phyloP scores from a whole-genome alignment of 2,113 vertebrate species.

The Bujurquina vittata region DNA sequence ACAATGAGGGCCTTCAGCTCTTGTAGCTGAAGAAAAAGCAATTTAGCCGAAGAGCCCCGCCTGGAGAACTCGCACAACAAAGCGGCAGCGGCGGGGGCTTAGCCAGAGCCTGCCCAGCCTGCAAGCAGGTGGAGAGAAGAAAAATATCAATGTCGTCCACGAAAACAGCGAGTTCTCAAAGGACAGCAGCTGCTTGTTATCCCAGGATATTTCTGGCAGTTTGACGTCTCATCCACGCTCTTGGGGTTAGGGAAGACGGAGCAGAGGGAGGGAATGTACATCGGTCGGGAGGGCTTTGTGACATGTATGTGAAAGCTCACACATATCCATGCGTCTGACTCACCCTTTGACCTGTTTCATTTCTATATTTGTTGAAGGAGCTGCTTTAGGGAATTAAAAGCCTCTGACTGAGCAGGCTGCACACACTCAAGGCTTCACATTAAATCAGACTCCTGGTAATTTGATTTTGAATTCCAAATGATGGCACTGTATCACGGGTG shows the following conservation, averaged over 20 bases:
- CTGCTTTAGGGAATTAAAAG: slow-evolving; percentile 10
- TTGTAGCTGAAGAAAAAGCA: slow-evolving; percentile 66
- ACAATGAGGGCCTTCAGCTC: slow-evolving; percentile 44
- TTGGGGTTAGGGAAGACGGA: slow-evolving; percentile 13
- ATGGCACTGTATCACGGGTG: background rate
- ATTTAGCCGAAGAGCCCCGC: slow-evolving; percentile 58
- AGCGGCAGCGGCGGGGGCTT: background rate
- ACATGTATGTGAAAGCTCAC: slow-evolving; percentile 47
- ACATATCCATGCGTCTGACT: background rate
- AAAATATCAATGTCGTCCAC: slow-evolving; percentile 44
- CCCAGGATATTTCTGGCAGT: slow-evolving; percentile 60
- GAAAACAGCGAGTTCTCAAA: slow-evolving; percentile 40
- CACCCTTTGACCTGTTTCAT: background rate
- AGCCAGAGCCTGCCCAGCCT: slow-evolving; percentile 29
- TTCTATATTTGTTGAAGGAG: background rate
- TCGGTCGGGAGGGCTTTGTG: slow-evolving; percentile 22
- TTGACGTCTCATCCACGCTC: slow-evolving; percentile 43
- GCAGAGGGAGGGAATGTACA: background rate
- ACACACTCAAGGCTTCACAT: background rate
- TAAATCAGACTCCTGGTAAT: background rate
- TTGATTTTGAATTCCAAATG: background rate
- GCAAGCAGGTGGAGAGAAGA: slow-evolving; percentile 38
- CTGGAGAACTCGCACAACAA: slow-evolving; percentile 60
- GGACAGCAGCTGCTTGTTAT: slow-evolving; percentile 72
- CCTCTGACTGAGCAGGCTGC: background rate